Conservation (phyloP, 2,113 vertebrate genomes). For the Condylura cristata region DNA sequence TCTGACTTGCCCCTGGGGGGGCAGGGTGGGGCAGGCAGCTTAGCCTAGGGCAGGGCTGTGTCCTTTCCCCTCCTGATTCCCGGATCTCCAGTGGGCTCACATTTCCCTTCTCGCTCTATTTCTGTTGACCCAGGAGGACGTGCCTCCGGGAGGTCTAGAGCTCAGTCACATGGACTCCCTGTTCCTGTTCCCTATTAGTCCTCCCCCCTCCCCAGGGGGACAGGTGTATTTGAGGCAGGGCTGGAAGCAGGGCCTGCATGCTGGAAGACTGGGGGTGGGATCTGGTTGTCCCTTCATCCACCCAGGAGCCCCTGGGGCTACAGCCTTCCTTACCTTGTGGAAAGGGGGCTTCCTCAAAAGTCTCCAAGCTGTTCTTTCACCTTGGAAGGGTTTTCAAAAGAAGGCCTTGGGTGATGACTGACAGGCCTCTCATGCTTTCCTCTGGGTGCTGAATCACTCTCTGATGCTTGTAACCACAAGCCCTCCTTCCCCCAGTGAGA, state of each 20-base stretch:
- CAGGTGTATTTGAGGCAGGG: slow-evolving; percentile 71
- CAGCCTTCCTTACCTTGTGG: not conserved
- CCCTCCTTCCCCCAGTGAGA: slow-evolving; percentile 38
- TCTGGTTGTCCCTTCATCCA: not conserved
- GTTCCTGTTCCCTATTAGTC: slow-evolving; percentile 63
- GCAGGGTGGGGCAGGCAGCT: too few species aligned
- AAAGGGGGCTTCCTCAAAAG: not conserved
- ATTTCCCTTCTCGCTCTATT: slow-evolving; percentile 66
- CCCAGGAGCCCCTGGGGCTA: not conserved
- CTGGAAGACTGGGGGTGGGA: not conserved
- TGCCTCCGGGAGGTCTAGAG: slow-evolving; percentile 56
- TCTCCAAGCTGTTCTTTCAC: not conserved
- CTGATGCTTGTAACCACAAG: slow-evolving; percentile 60
- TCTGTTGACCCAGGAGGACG: slow-evolving; percentile 44
- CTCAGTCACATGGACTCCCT: slow-evolving; percentile 69
- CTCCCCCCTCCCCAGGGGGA: slow-evolving; percentile 19
- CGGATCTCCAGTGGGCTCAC: slow-evolving; percentile 56
- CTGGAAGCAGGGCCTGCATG: slow-evolving; percentile 50
- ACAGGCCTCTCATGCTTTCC: slow-evolving; percentile 50
- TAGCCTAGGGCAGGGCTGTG: not conserved
- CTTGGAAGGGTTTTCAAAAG: slow-evolving; percentile 42
- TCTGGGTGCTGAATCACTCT: slow-evolving; percentile 72
- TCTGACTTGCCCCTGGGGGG: not conserved
- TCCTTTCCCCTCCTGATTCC: slow-evolving; percentile 47
- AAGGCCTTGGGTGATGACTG: not conserved